Base-by-base conservation (phyloP, 1,140 invertebrate genomes). In the Macrocentrus cingulum region DNA sequence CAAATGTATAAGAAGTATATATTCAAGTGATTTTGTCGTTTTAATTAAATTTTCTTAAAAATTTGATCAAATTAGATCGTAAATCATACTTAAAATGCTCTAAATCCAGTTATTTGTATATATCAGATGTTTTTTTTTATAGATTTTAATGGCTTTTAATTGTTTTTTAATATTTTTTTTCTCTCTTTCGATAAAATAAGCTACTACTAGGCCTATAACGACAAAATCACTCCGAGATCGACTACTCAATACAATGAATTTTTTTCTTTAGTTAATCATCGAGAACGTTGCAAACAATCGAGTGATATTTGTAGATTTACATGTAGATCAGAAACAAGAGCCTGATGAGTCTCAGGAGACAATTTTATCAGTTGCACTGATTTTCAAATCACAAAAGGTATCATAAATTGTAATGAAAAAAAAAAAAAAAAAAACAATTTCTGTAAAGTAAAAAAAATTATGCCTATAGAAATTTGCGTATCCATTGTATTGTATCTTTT, bases 401-500 rank as follows among this genome's bases (percentile, higher is more conserved):
- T 20, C 44, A 46, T 44, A 48, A 48, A 52, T 23, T 39, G 51
- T 46, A 66, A 65, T 70, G 53, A 61, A 67, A 63, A 66, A 71
- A 67, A n/a, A n/a, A n/a, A n/a, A n/a, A n/a, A n/a, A n/a, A n/a
- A n/a, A n/a, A n/a, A n/a, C 61, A 72, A 75, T 73, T 71, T 71
- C 69, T 74, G 72, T 75, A 72, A 76, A 77, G 72, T 61, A 42
- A 58, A 56, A 54, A n/a, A 45, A 54, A 73, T 67, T 70, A 76
- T 69, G 74, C 70, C 71, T 76, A n/a, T n/a, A 76, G 71, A 74
- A 64, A 51, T 74, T 76, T 76, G 65, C 72, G 71, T 72, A 75
- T 75, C 73, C 70, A 75, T 75, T 77, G 63, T 74, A 77, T 57
- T 76, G 74, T 76, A 77, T 76, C 63, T 69, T 65, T 66, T 64